Base-by-base conservation (phyloP, 2,113 vertebrate species). In the Syrrhaptes paradoxus region DNA sequence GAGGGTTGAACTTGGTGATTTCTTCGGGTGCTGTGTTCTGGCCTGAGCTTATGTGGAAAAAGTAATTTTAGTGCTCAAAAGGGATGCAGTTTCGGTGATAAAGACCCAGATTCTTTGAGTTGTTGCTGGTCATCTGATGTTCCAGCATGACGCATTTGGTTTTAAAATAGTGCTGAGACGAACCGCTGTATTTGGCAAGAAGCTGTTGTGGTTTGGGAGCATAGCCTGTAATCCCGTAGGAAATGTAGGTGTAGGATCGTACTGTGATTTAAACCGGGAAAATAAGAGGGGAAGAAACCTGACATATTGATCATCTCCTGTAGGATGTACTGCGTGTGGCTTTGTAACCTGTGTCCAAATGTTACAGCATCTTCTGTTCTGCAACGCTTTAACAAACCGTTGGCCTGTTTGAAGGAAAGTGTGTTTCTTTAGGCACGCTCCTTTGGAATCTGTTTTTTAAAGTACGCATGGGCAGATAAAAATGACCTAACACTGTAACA, bases 201-300 rank as follows among this genome's bases (percentile, higher is more conserved):
- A 65, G 75, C 54, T 28, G 28, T 41, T 85, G 85, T 83, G 85
- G 71, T 89, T 94, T 87, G 73, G 46, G 54, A 80, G 28, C 10
- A 48, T 19, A 76, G 74, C 66, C 58, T 3, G 4, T 85, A 89
- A 54, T 87, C 58, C 66, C 2, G 1, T 66, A 85, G 80, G 73
- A 95, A 93, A 57, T 85, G 81, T 89, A 86, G 19, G 72, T 83
- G 25, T 79, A 45, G 67, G 45, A 54, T 55, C 67, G 76, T 77
- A 34, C 55, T 78, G 31, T 75, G 68, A 59, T 97, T 97, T 97
- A 92, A 90, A 84, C 71, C 66, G 89, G 96, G 93, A 95, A 97
- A 81, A 95, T 92, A 75, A 86, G 95, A 97, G 91, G 94, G 62
- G 55, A 73, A 57, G 12, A 85, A 89, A 73, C 79, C 62, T 34